phyloP scores from a whole-genome alignment of 2,888 invertebrate genomes.

The Aleiodes leptofemur region DNA sequence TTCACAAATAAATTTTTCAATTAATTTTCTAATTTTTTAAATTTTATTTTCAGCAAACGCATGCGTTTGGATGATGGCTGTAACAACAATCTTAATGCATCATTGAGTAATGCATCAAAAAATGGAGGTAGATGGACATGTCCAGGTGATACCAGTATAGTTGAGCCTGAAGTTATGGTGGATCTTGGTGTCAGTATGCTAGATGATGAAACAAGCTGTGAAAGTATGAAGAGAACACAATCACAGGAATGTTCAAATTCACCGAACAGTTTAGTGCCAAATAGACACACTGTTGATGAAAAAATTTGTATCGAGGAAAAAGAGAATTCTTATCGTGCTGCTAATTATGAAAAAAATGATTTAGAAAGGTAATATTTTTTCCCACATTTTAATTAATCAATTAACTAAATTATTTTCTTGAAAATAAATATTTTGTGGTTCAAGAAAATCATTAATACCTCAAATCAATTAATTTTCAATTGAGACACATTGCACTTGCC shows the following conservation, averaged over 20 bases:
- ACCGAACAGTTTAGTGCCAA: constrained; percentile 54
- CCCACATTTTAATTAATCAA: not conserved
- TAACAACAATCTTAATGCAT: constrained; percentile 68
- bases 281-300: constrained; percentile 48
- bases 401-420: not conserved
- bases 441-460: no score
- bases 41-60: constrained; percentile 64
- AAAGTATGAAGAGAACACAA: constrained; percentile 66
- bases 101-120: constrained; percentile 61
- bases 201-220: constrained; percentile 75
- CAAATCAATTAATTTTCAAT: no score
- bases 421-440: not conserved
- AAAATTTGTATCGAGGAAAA: constrained; percentile 58
- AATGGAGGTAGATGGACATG: constrained; percentile 66
- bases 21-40: constrained; percentile 26
- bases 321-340: constrained; percentile 58
- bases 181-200: constrained; percentile 81
- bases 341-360: constrained; percentile 59
- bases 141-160: constrained; percentile 69
- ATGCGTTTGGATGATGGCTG: constrained; percentile 69
- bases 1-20: not conserved
- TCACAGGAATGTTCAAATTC: constrained; percentile 71
- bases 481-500: no score
- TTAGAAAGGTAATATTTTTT: constrained; percentile 61
- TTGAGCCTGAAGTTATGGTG: constrained; percentile 76